Conservation (phyloP, 1,140 invertebrate species). For the Callitettix versicolor region DNA sequence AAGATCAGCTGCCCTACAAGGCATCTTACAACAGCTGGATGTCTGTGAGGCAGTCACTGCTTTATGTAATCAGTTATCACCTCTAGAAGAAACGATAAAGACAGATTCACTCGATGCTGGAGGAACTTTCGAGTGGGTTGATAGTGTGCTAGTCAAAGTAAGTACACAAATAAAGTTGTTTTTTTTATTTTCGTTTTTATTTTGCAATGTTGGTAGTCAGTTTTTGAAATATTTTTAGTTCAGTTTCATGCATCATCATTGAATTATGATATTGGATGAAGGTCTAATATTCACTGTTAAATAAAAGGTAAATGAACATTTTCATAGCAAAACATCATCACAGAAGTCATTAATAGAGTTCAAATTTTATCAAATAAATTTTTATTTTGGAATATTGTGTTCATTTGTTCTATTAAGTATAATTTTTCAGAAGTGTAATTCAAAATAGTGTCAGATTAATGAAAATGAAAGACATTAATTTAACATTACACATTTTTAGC, state of each 20-base stretch:
- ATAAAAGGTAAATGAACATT: neutral
- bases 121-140: slow-evolving; percentile 94
- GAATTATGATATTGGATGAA: neutral
- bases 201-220: neutral
- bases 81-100: neutral
- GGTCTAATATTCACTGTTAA: neutral
- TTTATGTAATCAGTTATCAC: neutral
- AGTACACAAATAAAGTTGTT: slow-evolving; percentile 16
- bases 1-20: neutral
- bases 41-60: neutral
- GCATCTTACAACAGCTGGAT: neutral
- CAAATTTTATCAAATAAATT: too few species aligned
- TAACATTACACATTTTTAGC: too few species aligned
- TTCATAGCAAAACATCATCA: too few species aligned
- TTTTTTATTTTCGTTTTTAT: slow-evolving; percentile 1
- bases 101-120: slow-evolving; percentile 27
- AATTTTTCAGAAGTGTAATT: too few species aligned
- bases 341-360: too few species aligned
- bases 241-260: neutral
- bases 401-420: too few species aligned
- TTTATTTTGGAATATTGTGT: too few species aligned
- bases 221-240: neutral
- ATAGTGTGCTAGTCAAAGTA: slow-evolving; percentile 84
- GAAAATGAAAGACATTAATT: too few species aligned
- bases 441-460: too few species aligned